Percentiles rank a stretch among this genome's conserved stretches.
phyloP scores from a whole-genome alignment of 1,140 invertebrate species.

The Xylocopa sonorina region DNA sequence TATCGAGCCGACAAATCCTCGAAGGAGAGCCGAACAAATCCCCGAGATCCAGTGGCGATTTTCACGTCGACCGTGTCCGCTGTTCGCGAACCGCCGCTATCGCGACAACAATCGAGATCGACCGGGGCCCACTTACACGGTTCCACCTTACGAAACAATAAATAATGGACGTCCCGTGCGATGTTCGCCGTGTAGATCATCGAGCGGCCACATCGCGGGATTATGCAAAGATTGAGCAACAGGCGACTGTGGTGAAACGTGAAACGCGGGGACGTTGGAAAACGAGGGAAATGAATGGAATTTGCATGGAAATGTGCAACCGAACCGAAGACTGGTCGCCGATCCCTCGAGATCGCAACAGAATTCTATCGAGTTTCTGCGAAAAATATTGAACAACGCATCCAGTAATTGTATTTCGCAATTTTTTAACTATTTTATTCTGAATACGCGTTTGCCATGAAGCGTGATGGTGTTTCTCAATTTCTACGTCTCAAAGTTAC shows the following conservation, averaged over 20 bases:
- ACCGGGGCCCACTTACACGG: slow-evolving; percentile 56
- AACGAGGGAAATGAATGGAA: neutral
- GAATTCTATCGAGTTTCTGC: too few species aligned
- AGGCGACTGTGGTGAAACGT: neutral
- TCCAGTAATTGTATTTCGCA: too few species aligned
- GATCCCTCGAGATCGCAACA: neutral
- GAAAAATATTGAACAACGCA: too few species aligned
- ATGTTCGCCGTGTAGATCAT: slow-evolving; percentile 36
- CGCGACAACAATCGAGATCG: slow-evolving; percentile 54
- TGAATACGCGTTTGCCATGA: too few species aligned
- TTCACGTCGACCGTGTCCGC: slow-evolving; percentile 59
- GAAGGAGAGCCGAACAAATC: neutral
- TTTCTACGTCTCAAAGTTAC: too few species aligned
- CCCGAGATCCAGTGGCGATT: slow-evolving; percentile 47
- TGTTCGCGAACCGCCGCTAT: slow-evolving; percentile 55
- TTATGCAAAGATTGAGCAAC: slow-evolving; percentile 43
- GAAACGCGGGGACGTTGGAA: neutral
- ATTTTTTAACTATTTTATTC: too few species aligned
- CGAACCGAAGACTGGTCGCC: neutral
- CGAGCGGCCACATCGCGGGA: slow-evolving; percentile 18
- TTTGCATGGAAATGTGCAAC: neutral
- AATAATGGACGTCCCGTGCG: slow-evolving; percentile 58
- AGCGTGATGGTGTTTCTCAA: too few species aligned
- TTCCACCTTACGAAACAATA: slow-evolving; percentile 66
- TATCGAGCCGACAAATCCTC: neutral